A percentile compares a stretch with the other conserved stretches of the same genome.
phyloP scores from a whole-genome alignment of 2,113 vertebrate species.

The Megalops atlanticus region DNA sequence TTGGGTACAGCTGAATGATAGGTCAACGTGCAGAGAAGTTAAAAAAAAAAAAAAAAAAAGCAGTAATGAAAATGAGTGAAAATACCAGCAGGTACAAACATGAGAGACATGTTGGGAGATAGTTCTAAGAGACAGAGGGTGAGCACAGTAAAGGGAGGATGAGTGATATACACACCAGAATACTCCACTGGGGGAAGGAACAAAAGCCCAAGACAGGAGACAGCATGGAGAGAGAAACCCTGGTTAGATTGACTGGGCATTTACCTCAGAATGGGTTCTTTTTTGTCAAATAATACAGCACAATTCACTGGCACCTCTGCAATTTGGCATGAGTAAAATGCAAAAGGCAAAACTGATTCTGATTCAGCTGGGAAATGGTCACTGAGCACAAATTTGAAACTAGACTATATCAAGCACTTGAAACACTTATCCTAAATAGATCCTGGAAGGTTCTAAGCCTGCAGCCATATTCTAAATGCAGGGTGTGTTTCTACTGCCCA shows the following conservation, averaged over 20 bases:
- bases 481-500: neutral
- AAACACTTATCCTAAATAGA: slow-evolving; percentile 10
- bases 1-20: slow-evolving; percentile 16
- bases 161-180: slow-evolving; percentile 87
- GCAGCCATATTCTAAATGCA: slow-evolving; percentile 4
- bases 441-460: neutral
- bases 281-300: neutral
- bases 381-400: neutral
- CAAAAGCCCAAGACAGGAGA: slow-evolving; percentile 84
- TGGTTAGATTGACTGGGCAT: slow-evolving; percentile 64
- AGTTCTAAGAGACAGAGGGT: neutral
- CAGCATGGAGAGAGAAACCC: slow-evolving; percentile 77
- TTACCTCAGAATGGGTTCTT: slow-evolving; percentile 2
- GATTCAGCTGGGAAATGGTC: neutral
- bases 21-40: slow-evolving; percentile 24
- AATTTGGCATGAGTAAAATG: neutral
- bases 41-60: neutral
- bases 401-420: neutral
- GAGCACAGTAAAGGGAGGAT: neutral
- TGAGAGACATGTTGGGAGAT: neutral
- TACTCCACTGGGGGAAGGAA: slow-evolving; percentile 85
- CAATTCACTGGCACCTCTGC: neutral
- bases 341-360: neutral
- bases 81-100: neutral
- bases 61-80: neutral